A percentile compares a stretch with the other conserved stretches of the same genome.
Evolutionary conservation across 1,140 invertebrate genomes (phyloP).

Genomic region (Dufourea novaeangliae): DNA sequence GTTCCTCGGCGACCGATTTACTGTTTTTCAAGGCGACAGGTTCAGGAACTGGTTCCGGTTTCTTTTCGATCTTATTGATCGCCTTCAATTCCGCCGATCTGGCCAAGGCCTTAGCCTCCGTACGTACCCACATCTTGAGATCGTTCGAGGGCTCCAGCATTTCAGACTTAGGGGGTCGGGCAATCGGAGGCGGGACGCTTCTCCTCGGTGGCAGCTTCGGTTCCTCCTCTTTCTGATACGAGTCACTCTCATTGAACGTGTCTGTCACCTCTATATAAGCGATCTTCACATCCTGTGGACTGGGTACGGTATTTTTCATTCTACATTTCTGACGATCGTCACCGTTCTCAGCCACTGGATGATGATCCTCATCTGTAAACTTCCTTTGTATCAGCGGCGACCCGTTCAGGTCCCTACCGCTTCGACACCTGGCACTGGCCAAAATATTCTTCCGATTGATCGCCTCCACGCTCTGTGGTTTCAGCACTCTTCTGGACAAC

Average conservation of each 20-base stretch:
- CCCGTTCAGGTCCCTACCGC: conserved; percentile 87
- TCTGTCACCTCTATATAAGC: conserved; percentile 80
- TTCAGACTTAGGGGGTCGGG: conserved; percentile 58
- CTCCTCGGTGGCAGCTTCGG: conserved; percentile 61
- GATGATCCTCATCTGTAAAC: conserved; percentile 81
- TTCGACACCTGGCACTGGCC: conserved; percentile 91
- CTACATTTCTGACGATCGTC: conserved; percentile 29
- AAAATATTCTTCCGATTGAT: conserved; percentile 93
- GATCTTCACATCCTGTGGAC: conserved; percentile 72
- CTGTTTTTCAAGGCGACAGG: neutral
- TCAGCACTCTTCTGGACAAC: conserved; percentile 84
- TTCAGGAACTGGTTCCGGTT: neutral
- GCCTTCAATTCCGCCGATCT: conserved; percentile 39
- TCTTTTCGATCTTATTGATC: conserved; percentile 20
- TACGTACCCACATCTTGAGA: conserved; percentile 71
- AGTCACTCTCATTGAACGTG: conserved; percentile 65
- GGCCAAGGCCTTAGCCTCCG: conserved; percentile 66
- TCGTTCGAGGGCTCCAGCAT: conserved; percentile 71
- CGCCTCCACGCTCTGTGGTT: conserved; percentile 89
- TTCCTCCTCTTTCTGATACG: conserved; percentile 42
- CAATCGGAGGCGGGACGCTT: conserved; percentile 32
- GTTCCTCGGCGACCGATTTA: neutral
- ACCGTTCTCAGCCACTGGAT: conserved; percentile 69
- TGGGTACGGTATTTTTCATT: conserved; percentile 12
- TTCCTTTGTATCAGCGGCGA: conserved; percentile 86